A percentile compares a stretch with the other conserved stretches of the same genome.
These are phyloP conservation scores for Styela plicata DNA, from an alignment of 23 tunicate species.

Conservation along the genomic window DNA sequence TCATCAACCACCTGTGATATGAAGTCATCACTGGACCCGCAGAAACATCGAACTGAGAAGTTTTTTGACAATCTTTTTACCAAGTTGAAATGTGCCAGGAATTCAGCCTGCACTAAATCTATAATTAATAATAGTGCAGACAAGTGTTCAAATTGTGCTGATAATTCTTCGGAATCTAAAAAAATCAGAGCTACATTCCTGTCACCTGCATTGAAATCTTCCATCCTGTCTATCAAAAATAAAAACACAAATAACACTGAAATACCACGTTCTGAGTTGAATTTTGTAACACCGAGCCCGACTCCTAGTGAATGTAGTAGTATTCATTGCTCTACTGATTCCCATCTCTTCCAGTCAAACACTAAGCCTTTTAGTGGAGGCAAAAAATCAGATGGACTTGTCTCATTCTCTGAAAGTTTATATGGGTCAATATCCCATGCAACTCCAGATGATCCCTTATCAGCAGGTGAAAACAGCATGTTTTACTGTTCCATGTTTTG, in stretches of 20 bases:
- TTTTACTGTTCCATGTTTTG: conserved; percentile 71
- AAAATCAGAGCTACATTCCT: not conserved
- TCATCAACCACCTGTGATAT: not conserved
- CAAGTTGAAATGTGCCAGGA: not conserved
- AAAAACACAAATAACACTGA: not conserved
- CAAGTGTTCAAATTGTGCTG: not conserved
- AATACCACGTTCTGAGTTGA: conserved; percentile 10
- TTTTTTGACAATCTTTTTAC: not conserved
- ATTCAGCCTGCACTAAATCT: not conserved
- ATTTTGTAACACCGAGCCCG: conserved; percentile 71
- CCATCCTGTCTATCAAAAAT: not conserved
- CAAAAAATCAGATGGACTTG: conserved; percentile 55
- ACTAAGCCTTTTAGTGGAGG: conserved; percentile 29
- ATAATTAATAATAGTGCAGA: not conserved
- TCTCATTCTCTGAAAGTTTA: conserved; percentile 66
- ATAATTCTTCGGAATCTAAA: not conserved
- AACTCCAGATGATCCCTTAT: conserved; percentile 2
- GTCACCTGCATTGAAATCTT: not conserved
- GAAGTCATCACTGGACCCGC: not conserved
- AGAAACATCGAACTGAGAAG: not conserved
- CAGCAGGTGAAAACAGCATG: conserved; percentile 39
- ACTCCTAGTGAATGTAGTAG: conserved; percentile 93
- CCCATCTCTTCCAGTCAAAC: conserved; percentile 23
- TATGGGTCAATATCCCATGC: conserved; percentile 28
- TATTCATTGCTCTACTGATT: conserved; percentile 48